Base-by-base conservation (phyloP, 1,140 invertebrate genomes). In the Drosophila chauvacae region DNA sequence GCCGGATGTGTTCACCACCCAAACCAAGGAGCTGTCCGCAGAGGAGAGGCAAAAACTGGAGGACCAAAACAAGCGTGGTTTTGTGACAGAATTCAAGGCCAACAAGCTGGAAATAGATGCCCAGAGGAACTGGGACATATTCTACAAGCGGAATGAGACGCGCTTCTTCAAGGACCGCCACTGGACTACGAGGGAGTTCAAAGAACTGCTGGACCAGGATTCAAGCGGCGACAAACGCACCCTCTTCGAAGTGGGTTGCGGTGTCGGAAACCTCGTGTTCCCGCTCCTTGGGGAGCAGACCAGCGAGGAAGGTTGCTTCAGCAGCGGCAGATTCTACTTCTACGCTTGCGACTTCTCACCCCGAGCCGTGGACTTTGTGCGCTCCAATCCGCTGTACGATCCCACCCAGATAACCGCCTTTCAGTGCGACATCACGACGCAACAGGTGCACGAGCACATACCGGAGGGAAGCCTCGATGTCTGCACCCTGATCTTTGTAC, bases 131-230 rank as follows among this genome's bases (percentile, higher is more conserved):
- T 99, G 99, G 99, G 98, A 99, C 93, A 93, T 98, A 51, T 99
- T 99, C 93, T 99, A 99, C 91, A 99, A 99, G 93, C 93, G 98
- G 71, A 98, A 98, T 92, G 96, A 96, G 80, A 96, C 95, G 0
- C 94, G 96, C 78, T 99, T 99, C 91, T 99, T 99, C 92, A 98
- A 98, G 93, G 98, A 99, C 93, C 94, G 99, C 20, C 97, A 99
- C 92, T 99, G 99, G 99, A 99, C 98, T 5, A 97, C 95, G 59
- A 94, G 97, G 84, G 99, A 99, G 93, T 99, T 99, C 93, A 91
- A 95, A 77, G 98, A 99, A 92, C 93, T 99, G 16, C 93, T 99
- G 9, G 92, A 93, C 7, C 75, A 76, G 9, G 47, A 23, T 11
- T n/a, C 11, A 2, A 10, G 11, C 14, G n/a, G 1, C 11, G 28